Base-by-base conservation (phyloP, 2,113 vertebrate genomes). In the Danionella cerebrum region DNA sequence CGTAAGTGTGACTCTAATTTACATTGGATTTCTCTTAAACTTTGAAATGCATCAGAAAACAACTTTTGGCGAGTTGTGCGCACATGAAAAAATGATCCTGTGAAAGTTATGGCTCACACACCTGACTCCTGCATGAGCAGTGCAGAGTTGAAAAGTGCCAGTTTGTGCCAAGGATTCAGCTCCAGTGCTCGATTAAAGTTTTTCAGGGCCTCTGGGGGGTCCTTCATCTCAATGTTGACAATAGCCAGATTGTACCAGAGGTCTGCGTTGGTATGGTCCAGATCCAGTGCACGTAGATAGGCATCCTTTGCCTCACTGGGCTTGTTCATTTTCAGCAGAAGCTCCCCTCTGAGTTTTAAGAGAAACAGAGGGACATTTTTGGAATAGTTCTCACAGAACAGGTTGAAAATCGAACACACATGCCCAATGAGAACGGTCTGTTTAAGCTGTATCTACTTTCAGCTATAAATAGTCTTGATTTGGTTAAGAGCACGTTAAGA, bases 181-280 rank as follows among this genome's bases (percentile, higher is more conserved):
- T 94, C 92, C 54, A 99, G 85, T 0, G 95, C 96, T 29, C 58
- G 90, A 82, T 99, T 95, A 75, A 99, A 98, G 82, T 96, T 96
- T 76, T 87, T 93, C 66, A 99, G 82, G 3, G 96, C 96, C 76
- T 98, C 95, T 0, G 88, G 75, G 2, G 93, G 91, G 77, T 98
- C 94, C 84, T 97, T 98, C 88, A 98, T 91, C 82, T 99, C 96
- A 39, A 99, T 98, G 76, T 94, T 90, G 78, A 99, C 96, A 54
- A 99, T 99, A 11, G 96, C 96, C 80, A 99, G 80, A 79, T 99
- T 99, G 86, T 99, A 99, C 96, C 96, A 99, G 62, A 98, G 87
- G 76, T 99, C 96, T 31, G 96, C 93, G 53, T 99, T 99, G 74
- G 80, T 88, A 74, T 82, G 86, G 79, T 99, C 96, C 41, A 99